Evolutionary conservation across 2,797 vertebrate species (phyloP).

Genomic region (Poecilia velifera): DNA sequence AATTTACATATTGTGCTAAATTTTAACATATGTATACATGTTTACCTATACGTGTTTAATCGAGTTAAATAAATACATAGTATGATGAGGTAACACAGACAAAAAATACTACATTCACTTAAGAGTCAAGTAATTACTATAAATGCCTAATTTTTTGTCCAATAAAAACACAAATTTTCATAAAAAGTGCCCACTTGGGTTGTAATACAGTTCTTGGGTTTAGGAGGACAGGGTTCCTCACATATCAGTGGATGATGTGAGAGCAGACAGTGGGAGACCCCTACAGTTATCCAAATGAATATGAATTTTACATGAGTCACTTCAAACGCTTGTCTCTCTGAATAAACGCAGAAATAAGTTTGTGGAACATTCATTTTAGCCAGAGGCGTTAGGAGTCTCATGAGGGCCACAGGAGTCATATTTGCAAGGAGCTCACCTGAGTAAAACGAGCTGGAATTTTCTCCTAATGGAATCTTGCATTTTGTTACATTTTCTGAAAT

Average conservation of each 20-base stretch:
- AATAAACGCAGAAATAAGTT: constrained; percentile 9
- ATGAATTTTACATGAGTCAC: constrained; percentile 13
- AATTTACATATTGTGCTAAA: too few relatives aligned
- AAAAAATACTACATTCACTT: neutral
- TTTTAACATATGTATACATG: too few relatives aligned
- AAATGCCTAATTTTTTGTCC: neutral
- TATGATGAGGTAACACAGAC: neutral
- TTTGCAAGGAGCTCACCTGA: constrained; percentile 3
- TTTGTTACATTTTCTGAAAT: neutral
- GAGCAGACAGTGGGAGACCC: neutral
- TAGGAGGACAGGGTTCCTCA: neutral
- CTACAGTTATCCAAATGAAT: constrained; percentile 14
- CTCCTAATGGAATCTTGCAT: neutral
- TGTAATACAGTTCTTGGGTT: neutral
- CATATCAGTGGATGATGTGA: neutral
- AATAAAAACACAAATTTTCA: neutral
- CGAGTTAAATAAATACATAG: neutral
- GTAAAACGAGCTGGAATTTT: neutral
- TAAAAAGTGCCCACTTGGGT: neutral
- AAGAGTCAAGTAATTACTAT: neutral
- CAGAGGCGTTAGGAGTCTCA: neutral
- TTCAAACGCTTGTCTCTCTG: constrained; percentile 8
- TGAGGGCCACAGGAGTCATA: neutral
- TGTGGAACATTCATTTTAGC: neutral
- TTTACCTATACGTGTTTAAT: neutral